Conservation (phyloP, 2,797 vertebrate genomes). For the Tenualosa ilisha region DNA sequence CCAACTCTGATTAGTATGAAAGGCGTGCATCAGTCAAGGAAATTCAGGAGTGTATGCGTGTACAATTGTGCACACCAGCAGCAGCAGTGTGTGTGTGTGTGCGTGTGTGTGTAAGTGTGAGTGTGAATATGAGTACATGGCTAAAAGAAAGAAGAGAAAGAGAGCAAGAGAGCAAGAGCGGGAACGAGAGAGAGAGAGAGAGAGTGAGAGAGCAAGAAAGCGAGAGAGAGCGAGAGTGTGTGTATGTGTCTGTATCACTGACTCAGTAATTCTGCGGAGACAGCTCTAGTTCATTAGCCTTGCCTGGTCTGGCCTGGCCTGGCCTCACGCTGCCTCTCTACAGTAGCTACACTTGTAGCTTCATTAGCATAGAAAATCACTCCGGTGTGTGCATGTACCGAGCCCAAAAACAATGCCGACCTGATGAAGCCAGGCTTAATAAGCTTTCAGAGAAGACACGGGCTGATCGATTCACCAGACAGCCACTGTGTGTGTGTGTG, state of each 20-base stretch:
- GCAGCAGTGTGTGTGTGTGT: background rate
- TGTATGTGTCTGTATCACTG: background rate
- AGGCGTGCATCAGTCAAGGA: background rate
- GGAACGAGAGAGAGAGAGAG: too few relatives aligned
- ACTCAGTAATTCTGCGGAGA: slow-evolving; percentile 4
- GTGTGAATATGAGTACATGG: background rate
- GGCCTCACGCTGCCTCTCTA: background rate
- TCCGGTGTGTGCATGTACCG: background rate
- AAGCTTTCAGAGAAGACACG: background rate
- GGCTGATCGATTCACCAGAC: background rate
- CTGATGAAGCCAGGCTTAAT: background rate
- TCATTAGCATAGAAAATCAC: background rate
- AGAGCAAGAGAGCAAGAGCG: too few relatives aligned
- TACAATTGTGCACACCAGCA: too few relatives aligned
- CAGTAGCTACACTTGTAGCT: background rate
- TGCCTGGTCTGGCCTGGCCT: background rate
- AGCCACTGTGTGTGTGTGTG: background rate
- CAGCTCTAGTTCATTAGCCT: background rate
- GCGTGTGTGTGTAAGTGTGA: background rate
- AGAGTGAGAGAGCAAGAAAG: background rate
- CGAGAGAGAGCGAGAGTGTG: background rate
- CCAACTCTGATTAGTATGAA: background rate
- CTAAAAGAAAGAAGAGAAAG: too few relatives aligned
- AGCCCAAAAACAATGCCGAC: background rate
- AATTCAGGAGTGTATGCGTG: background rate